These are phyloP conservation scores for Cichlasoma orientale DNA, from an alignment of 2,797 vertebrate genomes.

Conservation along the genomic window DNA sequence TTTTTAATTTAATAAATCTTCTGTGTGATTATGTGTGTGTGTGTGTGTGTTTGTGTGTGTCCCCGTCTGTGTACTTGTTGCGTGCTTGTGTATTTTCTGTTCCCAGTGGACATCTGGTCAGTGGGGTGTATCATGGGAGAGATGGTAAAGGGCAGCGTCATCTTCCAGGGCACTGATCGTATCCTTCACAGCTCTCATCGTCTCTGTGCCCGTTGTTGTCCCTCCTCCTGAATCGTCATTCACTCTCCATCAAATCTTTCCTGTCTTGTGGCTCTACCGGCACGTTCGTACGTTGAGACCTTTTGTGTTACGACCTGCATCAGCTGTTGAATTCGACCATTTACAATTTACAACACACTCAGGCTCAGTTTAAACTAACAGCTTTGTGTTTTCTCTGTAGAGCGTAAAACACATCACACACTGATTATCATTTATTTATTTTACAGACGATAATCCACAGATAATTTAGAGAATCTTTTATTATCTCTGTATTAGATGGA, in stretches of 20 bases:
- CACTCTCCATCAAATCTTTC: constrained; percentile 15
- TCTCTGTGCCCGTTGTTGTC: constrained; percentile 4
- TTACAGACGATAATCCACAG: background rate
- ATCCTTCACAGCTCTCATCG: constrained; percentile 85
- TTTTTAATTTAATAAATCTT: constrained; percentile 26
- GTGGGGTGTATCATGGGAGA: constrained; percentile 99
- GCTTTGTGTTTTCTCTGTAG: background rate
- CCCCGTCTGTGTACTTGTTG: constrained; percentile 30
- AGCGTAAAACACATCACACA: background rate
- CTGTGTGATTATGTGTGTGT: constrained; percentile 17
- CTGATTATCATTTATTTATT: background rate
- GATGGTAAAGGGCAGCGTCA: constrained; percentile 98
- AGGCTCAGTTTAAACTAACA: background rate
- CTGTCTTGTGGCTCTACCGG: background rate
- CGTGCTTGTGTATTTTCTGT: constrained; percentile 70
- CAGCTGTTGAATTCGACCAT: background rate
- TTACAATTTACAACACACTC: background rate
- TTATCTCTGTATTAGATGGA: constrained; percentile 7
- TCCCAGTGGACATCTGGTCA: constrained; percentile 99
- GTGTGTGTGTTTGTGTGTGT: constrained; percentile 11
- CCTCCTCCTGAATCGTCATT: background rate
- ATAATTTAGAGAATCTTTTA: background rate
- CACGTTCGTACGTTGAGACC: background rate
- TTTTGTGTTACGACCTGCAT: background rate
- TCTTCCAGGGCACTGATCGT: constrained; percentile 99